These are phyloP conservation scores for Nemotelus nigrinus DNA, from an alignment of 2,888 invertebrate species.

Conservation along the genomic window DNA sequence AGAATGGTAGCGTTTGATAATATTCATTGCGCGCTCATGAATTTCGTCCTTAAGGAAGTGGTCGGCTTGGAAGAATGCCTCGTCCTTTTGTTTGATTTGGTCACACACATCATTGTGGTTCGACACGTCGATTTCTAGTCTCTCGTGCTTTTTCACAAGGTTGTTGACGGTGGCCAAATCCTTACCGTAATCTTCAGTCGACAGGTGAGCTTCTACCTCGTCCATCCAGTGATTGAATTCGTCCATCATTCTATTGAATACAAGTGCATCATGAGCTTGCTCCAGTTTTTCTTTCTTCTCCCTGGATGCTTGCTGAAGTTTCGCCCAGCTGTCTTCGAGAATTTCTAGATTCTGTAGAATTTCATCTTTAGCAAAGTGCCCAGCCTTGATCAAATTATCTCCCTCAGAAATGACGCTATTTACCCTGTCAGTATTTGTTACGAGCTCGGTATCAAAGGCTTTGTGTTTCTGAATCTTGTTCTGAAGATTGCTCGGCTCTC, in stretches of 20 bases:
- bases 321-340: slow-evolving; percentile 87
- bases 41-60: slow-evolving; percentile 94
- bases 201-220: slow-evolving; percentile 80
- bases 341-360: slow-evolving; percentile 85
- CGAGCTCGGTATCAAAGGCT: slow-evolving; percentile 94
- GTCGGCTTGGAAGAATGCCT: slow-evolving; percentile 78
- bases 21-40: slow-evolving; percentile 74
- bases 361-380: slow-evolving; percentile 90
- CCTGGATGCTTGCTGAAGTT: slow-evolving; percentile 82
- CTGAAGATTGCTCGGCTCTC: slow-evolving; percentile 96
- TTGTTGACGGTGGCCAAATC: slow-evolving; percentile 88
- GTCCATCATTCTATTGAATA: slow-evolving; percentile 88
- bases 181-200: slow-evolving; percentile 73
- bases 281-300: slow-evolving; percentile 85
- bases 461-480: slow-evolving; percentile 96
- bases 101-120: slow-evolving; percentile 86
- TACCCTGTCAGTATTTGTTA: slow-evolving; percentile 87
- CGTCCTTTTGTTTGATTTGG: slow-evolving; percentile 80
- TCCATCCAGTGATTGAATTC: slow-evolving; percentile 95
- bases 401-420: slow-evolving; percentile 85
- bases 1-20: slow-evolving; percentile 77
- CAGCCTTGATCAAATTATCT: slow-evolving; percentile 75
- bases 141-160: slow-evolving; percentile 80
- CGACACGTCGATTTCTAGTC: slow-evolving; percentile 86
- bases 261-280: slow-evolving; percentile 90